phyloP scores from a whole-genome alignment of 2,797 vertebrate genomes.

The Acanthurus tractus region DNA sequence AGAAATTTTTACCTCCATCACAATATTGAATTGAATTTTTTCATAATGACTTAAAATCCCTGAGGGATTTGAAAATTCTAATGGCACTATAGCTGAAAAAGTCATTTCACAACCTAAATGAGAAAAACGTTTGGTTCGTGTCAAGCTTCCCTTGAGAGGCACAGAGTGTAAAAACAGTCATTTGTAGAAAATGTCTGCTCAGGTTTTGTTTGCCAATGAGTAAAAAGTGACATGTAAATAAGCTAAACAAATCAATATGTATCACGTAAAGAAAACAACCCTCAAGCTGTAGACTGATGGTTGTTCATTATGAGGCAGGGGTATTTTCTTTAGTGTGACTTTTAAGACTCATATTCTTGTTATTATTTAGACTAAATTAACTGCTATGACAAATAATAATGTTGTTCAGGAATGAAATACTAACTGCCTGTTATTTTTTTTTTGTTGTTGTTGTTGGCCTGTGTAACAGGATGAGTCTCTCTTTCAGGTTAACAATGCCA shows the following conservation, averaged over 20 bases:
- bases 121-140: neutral
- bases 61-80: neutral
- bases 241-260: constrained; percentile 22
- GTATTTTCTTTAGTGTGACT: neutral
- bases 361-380: neutral
- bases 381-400: neutral
- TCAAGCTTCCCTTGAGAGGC: neutral
- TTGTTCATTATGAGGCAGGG: neutral
- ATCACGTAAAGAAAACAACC: neutral
- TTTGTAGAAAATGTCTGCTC: constrained; percentile 2
- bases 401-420: neutral
- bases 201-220: neutral
- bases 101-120: neutral
- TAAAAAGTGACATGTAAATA: constrained; percentile 5
- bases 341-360: neutral
- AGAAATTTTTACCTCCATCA: neutral
- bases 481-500: too few relatives aligned
- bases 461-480: too few relatives aligned
- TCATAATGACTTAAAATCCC: neutral
- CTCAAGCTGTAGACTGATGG: constrained; percentile 15
- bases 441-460: too few relatives aligned
- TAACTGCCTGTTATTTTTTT: too few relatives aligned
- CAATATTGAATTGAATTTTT: neutral
- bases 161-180: neutral
- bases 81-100: neutral